Evolutionary conservation across 2,888 invertebrate genomes (phyloP).

Genomic region (Stomorhina lunata): DNA sequence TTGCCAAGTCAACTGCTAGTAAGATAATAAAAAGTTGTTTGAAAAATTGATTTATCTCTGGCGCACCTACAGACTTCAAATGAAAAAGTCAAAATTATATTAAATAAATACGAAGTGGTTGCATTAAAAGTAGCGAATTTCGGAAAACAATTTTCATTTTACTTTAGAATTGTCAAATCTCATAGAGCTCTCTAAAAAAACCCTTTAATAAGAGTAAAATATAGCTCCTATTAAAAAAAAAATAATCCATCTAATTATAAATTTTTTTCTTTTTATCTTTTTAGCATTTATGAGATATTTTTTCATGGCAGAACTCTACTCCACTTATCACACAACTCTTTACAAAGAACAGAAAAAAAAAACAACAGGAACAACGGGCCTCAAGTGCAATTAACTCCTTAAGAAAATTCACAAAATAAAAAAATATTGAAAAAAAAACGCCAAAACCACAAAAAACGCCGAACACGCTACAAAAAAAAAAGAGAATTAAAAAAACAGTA

Average conservation of each 20-base stretch:
- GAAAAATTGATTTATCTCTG: no score
- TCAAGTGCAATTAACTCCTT: conserved; percentile 62
- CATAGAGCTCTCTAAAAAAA: no score
- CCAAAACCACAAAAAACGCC: conserved; percentile 60
- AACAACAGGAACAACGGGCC: conserved; percentile 34
- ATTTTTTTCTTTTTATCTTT: conserved; percentile 15
- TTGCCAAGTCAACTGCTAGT: no score
- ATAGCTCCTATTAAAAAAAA: not conserved
- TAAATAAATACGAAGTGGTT: no score
- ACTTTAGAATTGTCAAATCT: no score
- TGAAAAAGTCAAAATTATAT: no score
- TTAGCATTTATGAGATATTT: conserved; percentile 35
- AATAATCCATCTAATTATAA: not conserved
- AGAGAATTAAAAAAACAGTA: no score
- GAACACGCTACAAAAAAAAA: conserved; percentile 1
- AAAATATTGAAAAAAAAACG: conserved; percentile 63
- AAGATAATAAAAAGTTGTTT: no score
- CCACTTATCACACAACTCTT: conserved; percentile 59
- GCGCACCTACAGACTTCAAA: no score
- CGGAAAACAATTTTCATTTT: no score
- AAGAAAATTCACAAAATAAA: conserved; percentile 54
- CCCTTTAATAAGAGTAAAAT: no score
- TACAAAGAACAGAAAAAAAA: conserved; percentile 37
- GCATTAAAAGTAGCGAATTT: no score
- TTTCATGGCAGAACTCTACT: conserved; percentile 55